These are phyloP conservation scores for Eupithecia subfuscata DNA, from an alignment of 2,888 invertebrate species.

Conservation along the genomic window DNA sequence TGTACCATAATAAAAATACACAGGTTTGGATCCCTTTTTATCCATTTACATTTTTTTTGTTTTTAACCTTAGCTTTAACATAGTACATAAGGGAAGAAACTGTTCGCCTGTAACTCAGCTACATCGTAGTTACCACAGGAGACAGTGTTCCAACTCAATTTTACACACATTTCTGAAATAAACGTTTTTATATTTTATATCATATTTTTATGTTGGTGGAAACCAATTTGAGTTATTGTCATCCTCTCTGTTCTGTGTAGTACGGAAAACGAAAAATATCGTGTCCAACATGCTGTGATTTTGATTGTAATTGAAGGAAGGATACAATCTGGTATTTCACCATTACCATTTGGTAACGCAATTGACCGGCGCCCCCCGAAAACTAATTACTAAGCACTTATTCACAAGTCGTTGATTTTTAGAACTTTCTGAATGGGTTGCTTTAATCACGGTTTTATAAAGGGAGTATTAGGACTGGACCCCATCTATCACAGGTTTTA, in stretches of 20 bases:
- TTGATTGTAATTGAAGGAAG: background rate
- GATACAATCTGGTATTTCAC: background rate
- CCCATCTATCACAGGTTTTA: background rate
- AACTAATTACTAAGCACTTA: conserved; percentile 75
- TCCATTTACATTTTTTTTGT: no score
- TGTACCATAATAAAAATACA: background rate
- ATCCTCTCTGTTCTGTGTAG: background rate
- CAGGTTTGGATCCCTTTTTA: background rate
- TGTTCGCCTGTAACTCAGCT: no score
- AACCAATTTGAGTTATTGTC: background rate
- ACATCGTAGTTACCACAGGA: no score
- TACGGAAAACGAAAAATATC: background rate
- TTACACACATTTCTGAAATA: no score
- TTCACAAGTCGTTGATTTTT: conserved; percentile 67
- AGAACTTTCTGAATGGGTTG: conserved; percentile 31
- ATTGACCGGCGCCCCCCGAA: conserved; percentile 35
- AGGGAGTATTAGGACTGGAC: conserved; percentile 10
- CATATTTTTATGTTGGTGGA: background rate
- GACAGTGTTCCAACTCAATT: no score
- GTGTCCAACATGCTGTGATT: background rate
- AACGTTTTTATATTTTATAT: no score
- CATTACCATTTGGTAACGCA: conserved; percentile 6
- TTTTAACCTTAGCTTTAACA: no score
- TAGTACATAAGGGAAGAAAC: no score
- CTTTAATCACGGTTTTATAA: conserved; percentile 27